A percentile compares a stretch with the other conserved stretches of the same genome.
These are phyloP conservation scores for Notospermus geniculatus DNA, from an alignment of 1,140 invertebrate genomes.

Conservation along the genomic window DNA sequence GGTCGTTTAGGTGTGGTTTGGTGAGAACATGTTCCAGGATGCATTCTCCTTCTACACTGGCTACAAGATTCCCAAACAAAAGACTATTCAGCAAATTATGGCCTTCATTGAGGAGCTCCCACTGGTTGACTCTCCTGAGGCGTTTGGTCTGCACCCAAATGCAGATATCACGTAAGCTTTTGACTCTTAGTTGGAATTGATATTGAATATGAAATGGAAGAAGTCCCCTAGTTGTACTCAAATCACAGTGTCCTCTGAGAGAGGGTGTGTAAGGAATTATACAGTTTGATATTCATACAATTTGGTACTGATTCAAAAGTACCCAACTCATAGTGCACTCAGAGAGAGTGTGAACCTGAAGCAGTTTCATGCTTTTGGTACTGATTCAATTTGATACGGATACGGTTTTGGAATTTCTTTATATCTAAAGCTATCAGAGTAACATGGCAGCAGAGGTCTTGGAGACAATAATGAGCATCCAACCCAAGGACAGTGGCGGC, in stretches of 20 bases:
- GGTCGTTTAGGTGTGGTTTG: slow-evolving; percentile 49
- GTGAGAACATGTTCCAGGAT: slow-evolving; percentile 52
- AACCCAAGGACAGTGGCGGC: slow-evolving; percentile 85
- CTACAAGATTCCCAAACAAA: slow-evolving; percentile 48
- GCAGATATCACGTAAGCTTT: slow-evolving; percentile 75
- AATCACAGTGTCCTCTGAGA: too few species aligned
- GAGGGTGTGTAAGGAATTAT: too few species aligned
- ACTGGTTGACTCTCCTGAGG: slow-evolving; percentile 84
- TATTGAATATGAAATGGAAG: too few species aligned
- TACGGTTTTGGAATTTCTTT: too few species aligned
- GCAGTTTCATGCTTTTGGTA: too few species aligned
- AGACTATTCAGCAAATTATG: slow-evolving; percentile 37
- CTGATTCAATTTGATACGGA: too few species aligned
- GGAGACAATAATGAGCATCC: slow-evolving; percentile 90
- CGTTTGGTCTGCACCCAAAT: slow-evolving; percentile 91
- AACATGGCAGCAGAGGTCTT: slow-evolving; percentile 87
- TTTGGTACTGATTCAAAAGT: too few species aligned
- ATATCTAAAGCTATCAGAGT: slow-evolving; percentile 74
- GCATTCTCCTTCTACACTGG: slow-evolving; percentile 49
- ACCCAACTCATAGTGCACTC: too few species aligned
- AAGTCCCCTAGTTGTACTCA: too few species aligned
- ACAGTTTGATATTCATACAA: background rate
- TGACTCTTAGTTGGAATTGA: too few species aligned
- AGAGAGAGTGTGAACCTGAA: too few species aligned
- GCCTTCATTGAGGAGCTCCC: slow-evolving; percentile 75